phyloP scores from a whole-genome alignment of 2,888 invertebrate genomes.

The Cosmia trapezina region DNA sequence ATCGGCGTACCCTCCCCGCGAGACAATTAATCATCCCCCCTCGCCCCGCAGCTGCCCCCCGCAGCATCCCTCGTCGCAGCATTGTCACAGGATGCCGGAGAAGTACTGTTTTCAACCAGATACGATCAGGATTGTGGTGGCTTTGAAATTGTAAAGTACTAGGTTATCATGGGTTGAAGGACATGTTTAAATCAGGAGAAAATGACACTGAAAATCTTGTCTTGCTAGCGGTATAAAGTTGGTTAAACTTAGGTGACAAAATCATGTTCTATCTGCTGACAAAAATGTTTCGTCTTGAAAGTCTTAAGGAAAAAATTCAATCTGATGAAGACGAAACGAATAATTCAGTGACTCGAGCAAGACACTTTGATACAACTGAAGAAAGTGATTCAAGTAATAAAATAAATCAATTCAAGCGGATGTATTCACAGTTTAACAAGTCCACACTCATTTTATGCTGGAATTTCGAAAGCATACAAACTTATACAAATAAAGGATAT shows the following conservation, averaged over 20 bases:
- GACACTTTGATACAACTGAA: background rate
- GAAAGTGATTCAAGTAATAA: background rate
- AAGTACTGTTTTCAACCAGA: constrained; percentile 69
- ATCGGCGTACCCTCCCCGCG: constrained; percentile 67
- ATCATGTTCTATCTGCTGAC: background rate
- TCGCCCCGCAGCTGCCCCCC: constrained; percentile 39
- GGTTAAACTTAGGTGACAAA: background rate
- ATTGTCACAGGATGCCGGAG: constrained; percentile 71
- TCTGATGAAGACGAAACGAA: background rate
- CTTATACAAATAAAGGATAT: constrained; percentile 1
- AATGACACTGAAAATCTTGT: constrained; percentile 7
- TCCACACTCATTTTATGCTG: background rate
- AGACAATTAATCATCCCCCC: constrained; percentile 82
- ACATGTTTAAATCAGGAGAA: constrained; percentile 23
- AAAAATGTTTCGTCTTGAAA: background rate
- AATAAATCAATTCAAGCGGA: background rate
- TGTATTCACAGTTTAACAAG: background rate
- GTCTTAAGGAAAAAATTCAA: background rate
- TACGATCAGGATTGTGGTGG: constrained; percentile 57
- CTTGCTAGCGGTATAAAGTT: background rate
- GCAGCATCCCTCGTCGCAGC: constrained; percentile 56
- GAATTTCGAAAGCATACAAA: background rate
- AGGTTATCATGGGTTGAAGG: constrained; percentile 28
- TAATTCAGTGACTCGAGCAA: background rate
- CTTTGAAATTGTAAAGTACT: constrained; percentile 59